Evolutionary conservation across 2,888 invertebrate genomes (phyloP), one percentile per base, ranked within the genome.

Genomic region (Sarcophaga rosellei): DNA sequence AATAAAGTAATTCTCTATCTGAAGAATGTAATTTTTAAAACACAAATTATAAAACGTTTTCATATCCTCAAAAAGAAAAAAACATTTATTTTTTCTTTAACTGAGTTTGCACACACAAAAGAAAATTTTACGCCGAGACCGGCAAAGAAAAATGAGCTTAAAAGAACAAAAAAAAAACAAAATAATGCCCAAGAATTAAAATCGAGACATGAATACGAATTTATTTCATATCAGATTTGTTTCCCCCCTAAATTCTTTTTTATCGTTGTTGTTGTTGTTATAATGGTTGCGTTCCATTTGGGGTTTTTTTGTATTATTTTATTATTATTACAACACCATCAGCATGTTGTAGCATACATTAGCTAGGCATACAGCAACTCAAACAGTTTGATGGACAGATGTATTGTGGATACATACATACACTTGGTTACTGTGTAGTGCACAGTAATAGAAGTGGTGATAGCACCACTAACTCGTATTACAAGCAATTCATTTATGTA

Each of bases 131-230:
- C 21, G 53, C 63, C 70, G 79, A 66, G 62, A 78, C 53, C 47
- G 62, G 69, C 45, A 77, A 73, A 66, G 59, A 21, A 35, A 63
- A 70, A 79, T 70, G 53, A 80, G 75, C 62, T 66, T 44, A 80
- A 75, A 77, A 10, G 53, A 53, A 53, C 17, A 53, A 53, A 17
- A 12, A 53, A 53, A 53, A 3, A 17, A 3, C 76, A 70, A 25
- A 45, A 53, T 74, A 78, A 85, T 70, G 61, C 21, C 78, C 47
- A 81, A 74, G 61, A 78, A 81, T 84, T 76, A 61, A 75, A 78
- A 70, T 65, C 85, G 69, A 78, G 81, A 85, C 74, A 73, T 70
- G 85, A 85, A 85, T 85, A 85, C 74, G 65, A 85, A 81, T 81
- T 73, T 72, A 69, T 75, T 65, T 81, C 21, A 44, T 53, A 68